Evolutionary conservation across 2,888 invertebrate genomes (phyloP), one percentile per base, ranked within the genome.

Genomic region (Drosophila atripex): DNA sequence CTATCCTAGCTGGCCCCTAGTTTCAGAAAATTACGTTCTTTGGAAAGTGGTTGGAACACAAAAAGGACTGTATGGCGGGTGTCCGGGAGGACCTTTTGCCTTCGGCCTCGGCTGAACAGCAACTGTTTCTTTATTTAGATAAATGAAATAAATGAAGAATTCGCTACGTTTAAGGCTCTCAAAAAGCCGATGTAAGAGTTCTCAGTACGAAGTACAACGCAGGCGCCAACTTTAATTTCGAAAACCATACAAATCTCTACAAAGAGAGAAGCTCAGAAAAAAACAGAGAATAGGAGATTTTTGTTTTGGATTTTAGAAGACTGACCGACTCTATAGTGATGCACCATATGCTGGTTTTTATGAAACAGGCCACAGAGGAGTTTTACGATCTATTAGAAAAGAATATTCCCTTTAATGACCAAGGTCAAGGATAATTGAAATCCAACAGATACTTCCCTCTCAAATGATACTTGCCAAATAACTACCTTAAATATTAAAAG

Each of bases 71-170:
- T 8, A 21, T 14, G 5, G 21, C 5, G 18, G 28, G 9, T 35
- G 0, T 9, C 8, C 30, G 38, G 1, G 2, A 18, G 46, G n/a
- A 12, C 47, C 75, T 61, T 80, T 72, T 82, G 88, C 78, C 57
- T 65, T 69, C 83, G 70, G 64, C 76, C 53, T 58, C 47, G 52
- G 76, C 86, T 78, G 68, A 78, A 82, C n/a, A 53, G 76, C 88
- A 78, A 82, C 80, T 82, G 86, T 65, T 71, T 71, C 32, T 50
- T 71, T 25, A 45, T 61, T 72, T 72, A 38, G 30, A 16, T 11
- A 38, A 52, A 38, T 61, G 28, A 32, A 66, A 25, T 16, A 16
- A n/a, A n/a, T n/a, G n/a, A n/a, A n/a, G 14, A 46, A 21, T 52
- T 14, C 16, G 18, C 30, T n/a, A 46, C 64, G 68, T 30, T 52